These are phyloP conservation scores for Myotis pilosus DNA, from an alignment of 2,797 vertebrate species.

Conservation along the genomic window DNA sequence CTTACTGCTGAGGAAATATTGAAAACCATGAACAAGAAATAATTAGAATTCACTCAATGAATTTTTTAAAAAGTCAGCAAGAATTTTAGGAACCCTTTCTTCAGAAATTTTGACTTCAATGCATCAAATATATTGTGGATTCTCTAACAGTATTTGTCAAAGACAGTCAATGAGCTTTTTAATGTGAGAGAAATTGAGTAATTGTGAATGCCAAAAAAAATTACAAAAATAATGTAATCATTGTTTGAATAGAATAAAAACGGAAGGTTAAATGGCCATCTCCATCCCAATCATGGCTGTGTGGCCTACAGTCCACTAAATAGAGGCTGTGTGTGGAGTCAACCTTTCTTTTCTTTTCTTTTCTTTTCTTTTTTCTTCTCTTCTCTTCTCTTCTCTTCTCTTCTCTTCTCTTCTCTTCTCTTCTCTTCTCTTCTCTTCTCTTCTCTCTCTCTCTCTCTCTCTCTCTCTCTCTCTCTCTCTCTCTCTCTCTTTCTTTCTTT, in stretches of 20 bases:
- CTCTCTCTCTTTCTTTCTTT: background rate
- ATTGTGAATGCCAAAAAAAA: background rate
- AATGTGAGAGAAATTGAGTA: background rate
- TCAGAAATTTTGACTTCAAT: background rate
- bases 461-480: background rate
- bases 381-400: no score
- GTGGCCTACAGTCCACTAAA: background rate
- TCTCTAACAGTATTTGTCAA: no score
- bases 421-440: no score
- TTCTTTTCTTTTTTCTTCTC: background rate
- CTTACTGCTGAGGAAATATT: background rate
- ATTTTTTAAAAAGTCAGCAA: background rate
- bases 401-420: no score
- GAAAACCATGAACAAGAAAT: background rate
- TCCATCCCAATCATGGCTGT: background rate
- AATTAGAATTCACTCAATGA: background rate
- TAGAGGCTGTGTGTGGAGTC: background rate
- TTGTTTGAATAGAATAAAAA: background rate
- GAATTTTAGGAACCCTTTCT: background rate
- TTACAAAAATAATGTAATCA: background rate
- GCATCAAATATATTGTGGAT: no score
- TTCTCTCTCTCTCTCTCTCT: no score
- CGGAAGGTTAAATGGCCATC: background rate
- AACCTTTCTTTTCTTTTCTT: background rate
- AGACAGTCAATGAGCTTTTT: background rate